Conservation (phyloP, 2,797 vertebrate genomes). For the Cirrhinus mrigala region DNA sequence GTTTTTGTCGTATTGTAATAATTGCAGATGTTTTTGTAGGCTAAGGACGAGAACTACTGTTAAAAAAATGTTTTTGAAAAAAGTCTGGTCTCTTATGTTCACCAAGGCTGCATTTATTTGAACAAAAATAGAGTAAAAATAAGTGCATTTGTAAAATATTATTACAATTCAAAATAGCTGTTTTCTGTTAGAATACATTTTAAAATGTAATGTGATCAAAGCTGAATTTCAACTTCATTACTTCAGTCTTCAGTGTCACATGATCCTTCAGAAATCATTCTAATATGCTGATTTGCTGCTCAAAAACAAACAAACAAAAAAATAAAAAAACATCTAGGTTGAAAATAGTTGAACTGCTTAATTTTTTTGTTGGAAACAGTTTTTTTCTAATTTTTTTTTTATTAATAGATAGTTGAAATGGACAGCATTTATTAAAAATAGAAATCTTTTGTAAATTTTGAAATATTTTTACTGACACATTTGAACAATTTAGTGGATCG, state of each 20-base stretch:
- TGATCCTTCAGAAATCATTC: too few relatives aligned
- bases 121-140: not conserved
- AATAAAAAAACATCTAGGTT: too few relatives aligned
- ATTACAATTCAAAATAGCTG: not conserved
- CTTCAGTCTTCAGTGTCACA: not conserved
- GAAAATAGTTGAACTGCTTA: too few relatives aligned
- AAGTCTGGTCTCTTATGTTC: not conserved
- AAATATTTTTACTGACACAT: not conserved
- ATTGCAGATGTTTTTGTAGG: not conserved
- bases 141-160: not conserved
- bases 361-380: too few relatives aligned
- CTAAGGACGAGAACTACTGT: not conserved
- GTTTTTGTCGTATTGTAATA: not conserved
- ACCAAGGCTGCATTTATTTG: not conserved
- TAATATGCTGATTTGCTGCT: too few relatives aligned
- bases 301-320: too few relatives aligned
- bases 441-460: not conserved
- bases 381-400: not conserved
- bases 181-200: not conserved
- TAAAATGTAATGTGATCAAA: not conserved
- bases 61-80: not conserved
- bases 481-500: not conserved
- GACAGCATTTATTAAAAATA: not conserved
- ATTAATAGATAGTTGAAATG: not conserved
- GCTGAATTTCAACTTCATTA: not conserved